Evolutionary conservation across 2,888 invertebrate genomes (phyloP), one percentile per base, ranked within the genome.

Genomic region (Drosophila niveifrons): DNA sequence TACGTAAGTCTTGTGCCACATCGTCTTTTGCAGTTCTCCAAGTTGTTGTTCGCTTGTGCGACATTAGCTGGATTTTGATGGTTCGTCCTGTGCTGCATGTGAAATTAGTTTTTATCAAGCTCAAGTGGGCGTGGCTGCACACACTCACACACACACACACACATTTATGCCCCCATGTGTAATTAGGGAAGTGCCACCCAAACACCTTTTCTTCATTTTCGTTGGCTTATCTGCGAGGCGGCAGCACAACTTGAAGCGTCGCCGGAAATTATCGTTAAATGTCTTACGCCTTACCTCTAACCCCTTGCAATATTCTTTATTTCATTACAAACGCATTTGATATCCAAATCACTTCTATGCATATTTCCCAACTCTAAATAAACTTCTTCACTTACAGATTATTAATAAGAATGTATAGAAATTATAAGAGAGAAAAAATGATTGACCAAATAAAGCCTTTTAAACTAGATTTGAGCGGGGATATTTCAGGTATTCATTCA

Each of bases 61-160:
- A 85, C 85, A 86, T 86, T 88, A 88, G 88, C 79, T 72, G 88
- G 83, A 88, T 88, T 86, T 80, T 82, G 83, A 83, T 82, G 81
- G 75, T 64, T 80, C 76, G 81, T 67, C 68, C 81, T 71, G 88
- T 81, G 86, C 69, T 82, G 86, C 88, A 87, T 87, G 80, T 78
- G 88, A 86, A 87, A 88, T 87, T 86, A 87, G 85, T 85, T 85
- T 70, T 55, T 67, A 63, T 58, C 64, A 46, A 47, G 29, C 31
- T 18, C 17, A 2, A 17, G 36, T 7, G 62, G 62, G 72, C 61
- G 65, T 58, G 78, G 31, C 53, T 34, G 62, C 59, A 81, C 78
- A 79, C 23, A 23, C 23, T n/a, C n/a, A n/a, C n/a, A n/a, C n/a
- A n/a, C n/a, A n/a, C n/a, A n/a, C 59, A 81, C 78, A 79, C 23